Conservation (phyloP, 2,888 invertebrate genomes). For the Trachelus tabidus region DNA sequence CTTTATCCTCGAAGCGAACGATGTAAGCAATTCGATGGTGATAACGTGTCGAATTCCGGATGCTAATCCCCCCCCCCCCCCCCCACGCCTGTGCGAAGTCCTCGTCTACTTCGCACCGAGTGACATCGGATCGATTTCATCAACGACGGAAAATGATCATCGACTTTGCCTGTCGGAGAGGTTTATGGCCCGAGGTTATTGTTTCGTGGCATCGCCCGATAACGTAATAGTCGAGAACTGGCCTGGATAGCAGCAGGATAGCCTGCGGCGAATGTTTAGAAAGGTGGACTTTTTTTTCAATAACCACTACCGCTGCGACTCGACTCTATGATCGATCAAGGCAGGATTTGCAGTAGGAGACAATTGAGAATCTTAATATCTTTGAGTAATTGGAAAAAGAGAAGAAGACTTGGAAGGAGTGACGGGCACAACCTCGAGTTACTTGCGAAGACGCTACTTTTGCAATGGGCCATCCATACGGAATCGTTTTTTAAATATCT, state of each 20-base stretch:
- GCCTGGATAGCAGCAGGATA: slow-evolving; percentile 23
- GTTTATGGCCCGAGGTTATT: slow-evolving; percentile 19
- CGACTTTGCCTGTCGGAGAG: not conserved
- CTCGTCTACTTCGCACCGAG: not conserved
- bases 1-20: not conserved
- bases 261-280: slow-evolving; percentile 31
- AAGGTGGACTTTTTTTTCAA: slow-evolving; percentile 18
- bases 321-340: not conserved
- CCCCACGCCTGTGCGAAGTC: not conserved
- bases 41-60: not conserved
- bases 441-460: not conserved
- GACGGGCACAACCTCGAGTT: not conserved
- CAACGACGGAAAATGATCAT: not conserved
- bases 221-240: slow-evolving; percentile 19
- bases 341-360: not conserved
- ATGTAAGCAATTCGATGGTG: not conserved
- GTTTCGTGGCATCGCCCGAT: slow-evolving; percentile 27
- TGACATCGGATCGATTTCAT: not conserved
- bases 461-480: not conserved
- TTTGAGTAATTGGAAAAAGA: not conserved
- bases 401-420: not conserved
- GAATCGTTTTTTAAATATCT: not conserved
- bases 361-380: not conserved
- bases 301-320: not conserved
- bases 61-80: too few relatives aligned